Base-by-base conservation (phyloP, 2,113 vertebrate species). In the Enhydra lutris region DNA sequence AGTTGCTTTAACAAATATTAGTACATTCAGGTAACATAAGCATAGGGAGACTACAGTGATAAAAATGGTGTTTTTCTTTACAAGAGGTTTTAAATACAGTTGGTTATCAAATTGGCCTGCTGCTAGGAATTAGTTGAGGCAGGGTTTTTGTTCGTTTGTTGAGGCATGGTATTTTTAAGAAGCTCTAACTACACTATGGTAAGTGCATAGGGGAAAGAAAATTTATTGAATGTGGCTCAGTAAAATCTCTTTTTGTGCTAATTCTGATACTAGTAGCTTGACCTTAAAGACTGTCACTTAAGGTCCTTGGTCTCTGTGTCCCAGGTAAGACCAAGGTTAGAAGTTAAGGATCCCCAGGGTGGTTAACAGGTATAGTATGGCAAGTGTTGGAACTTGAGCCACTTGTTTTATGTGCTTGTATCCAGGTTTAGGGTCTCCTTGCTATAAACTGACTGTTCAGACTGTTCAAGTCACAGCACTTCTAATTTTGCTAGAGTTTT, bases 91-190 rank as follows among this genome's bases (percentile, higher is more conserved):
- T 87, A 50, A 96, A 69, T 69, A 69, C 17, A 69, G 18, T 69
- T 84, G 31, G 23, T 88, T n/a, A 45, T 6, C n/a, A 78, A 23
- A 63, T 63, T 18, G 76, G 87, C 36, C 45, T 91, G 81, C 45
- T 79, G 82, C n/a, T 88, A 47, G 71, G 31, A 80, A 34, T 91
- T 91, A 65, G 18, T 71, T 84, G 61, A 83, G 83, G 63, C 61
- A 94, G 69, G 21, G 31, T 82, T 34, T 71, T 71, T 36, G 9
- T 73, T 71, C 20, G 4, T 71, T 74, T 42, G 42, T 71, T 73
- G 45, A 63, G 83, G 47, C 61, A 94, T 52, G 26, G n/a, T 87
- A 34, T 76, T 94, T 93, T 87, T 97, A 29, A 63, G 74, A 83
- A 92, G 36, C 20, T 84, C 31, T 82, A 36, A 94, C 20, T 88